Evolutionary conservation across 1,140 invertebrate genomes (phyloP).

Genomic region (Pseudomyrmex concolor): DNA sequence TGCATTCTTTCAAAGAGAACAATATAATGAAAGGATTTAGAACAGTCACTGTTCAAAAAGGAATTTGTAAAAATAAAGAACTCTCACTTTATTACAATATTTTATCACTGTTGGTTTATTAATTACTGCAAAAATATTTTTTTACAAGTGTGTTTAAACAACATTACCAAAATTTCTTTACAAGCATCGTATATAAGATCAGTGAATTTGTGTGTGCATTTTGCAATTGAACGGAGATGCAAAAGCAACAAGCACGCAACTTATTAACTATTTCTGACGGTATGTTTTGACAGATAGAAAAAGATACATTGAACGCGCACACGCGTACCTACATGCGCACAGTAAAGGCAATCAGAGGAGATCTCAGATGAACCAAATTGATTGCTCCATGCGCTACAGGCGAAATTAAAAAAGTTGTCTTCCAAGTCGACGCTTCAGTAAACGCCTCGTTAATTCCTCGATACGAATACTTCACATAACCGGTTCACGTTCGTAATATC

Average conservation of each 20-base stretch:
- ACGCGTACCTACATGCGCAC: neutral
- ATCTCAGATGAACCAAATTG: slow-evolving; percentile 50
- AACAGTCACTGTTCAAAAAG: too few relatives aligned
- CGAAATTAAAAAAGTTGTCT: slow-evolving; percentile 56
- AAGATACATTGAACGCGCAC: slow-evolving; percentile 28
- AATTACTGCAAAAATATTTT: too few relatives aligned
- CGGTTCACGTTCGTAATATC: slow-evolving; percentile 42
- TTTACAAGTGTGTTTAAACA: neutral
- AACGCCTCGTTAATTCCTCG: slow-evolving; percentile 44
- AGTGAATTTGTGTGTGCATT: slow-evolving; percentile 32
- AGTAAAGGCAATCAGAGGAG: slow-evolving; percentile 26
- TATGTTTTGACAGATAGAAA: slow-evolving; percentile 34
- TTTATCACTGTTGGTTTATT: too few relatives aligned
- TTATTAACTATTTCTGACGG: slow-evolving; percentile 22
- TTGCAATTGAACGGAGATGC: neutral
- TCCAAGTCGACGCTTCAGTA: slow-evolving; percentile 47
- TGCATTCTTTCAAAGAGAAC: too few relatives aligned
- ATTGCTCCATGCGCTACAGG: slow-evolving; percentile 21
- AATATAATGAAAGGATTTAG: too few relatives aligned
- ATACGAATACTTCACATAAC: slow-evolving; percentile 16
- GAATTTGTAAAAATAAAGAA: too few relatives aligned
- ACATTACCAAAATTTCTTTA: too few relatives aligned
- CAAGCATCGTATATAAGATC: neutral
- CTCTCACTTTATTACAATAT: too few relatives aligned
- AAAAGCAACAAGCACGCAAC: slow-evolving; percentile 12